phyloP scores from a whole-genome alignment of 2,113 vertebrate species.

The Oreochromis niloticus region DNA sequence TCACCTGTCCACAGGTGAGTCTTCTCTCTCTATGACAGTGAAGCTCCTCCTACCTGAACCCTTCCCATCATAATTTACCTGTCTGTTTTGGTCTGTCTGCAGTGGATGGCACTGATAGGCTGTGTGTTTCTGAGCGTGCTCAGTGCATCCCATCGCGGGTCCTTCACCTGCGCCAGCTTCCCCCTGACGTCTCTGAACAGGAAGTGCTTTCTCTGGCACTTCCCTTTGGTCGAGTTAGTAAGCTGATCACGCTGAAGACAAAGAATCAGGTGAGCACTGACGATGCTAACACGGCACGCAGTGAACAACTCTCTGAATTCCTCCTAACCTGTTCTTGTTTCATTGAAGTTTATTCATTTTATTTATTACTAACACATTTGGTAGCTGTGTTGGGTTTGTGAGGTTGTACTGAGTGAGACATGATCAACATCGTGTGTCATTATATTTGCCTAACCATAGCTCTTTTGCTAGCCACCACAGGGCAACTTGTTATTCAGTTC shows the following conservation, averaged over 20 bases:
- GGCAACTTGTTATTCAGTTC: neutral
- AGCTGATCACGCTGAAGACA: slow-evolving; percentile 25
- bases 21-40: neutral
- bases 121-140: slow-evolving; percentile 46
- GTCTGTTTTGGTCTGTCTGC: neutral
- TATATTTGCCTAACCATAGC: neutral
- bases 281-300: neutral
- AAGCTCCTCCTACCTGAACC: neutral
- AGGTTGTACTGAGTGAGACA: neutral
- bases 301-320: neutral
- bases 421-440: neutral
- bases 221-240: slow-evolving; percentile 39
- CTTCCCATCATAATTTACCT: neutral
- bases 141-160: slow-evolving; percentile 39
- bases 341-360: too few relatives aligned
- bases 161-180: slow-evolving; percentile 47
- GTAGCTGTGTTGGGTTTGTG: neutral
- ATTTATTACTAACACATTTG: neutral
- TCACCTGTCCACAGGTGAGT: slow-evolving; percentile 44
- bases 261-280: slow-evolving; percentile 30
- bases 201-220: slow-evolving; percentile 40
- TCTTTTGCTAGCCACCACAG: neutral
- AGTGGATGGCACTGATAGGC: slow-evolving; percentile 45
- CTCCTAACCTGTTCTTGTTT: neutral
- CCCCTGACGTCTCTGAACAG: slow-evolving; percentile 41